Percentiles rank a stretch among this genome's conserved stretches.
These are phyloP conservation scores for Abrostola triplasia DNA, from an alignment of 2,888 invertebrate species.

Conservation along the genomic window DNA sequence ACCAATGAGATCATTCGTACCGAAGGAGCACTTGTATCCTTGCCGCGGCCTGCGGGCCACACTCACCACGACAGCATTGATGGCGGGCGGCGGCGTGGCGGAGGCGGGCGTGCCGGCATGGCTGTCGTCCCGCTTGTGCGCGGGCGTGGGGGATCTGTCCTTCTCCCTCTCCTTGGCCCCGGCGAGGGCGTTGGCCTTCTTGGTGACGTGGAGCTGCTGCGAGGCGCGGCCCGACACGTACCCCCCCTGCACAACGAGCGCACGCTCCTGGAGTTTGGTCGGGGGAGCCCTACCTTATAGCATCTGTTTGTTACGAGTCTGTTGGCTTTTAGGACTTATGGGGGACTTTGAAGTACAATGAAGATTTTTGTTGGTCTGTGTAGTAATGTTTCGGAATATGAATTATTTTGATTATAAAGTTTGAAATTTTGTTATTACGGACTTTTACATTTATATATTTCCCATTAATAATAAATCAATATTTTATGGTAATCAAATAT, in stretches of 20 bases:
- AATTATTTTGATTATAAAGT: too few relatives aligned
- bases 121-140: conserved; percentile 57
- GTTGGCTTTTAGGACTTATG: conserved; percentile 66
- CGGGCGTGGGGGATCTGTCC: conserved; percentile 76
- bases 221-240: conserved; percentile 89
- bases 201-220: conserved; percentile 91
- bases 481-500: too few relatives aligned
- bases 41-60: too few relatives aligned
- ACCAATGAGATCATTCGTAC: too few relatives aligned
- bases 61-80: conserved; percentile 72
- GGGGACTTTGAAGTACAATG: conserved; percentile 1
- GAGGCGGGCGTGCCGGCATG: conserved; percentile 69
- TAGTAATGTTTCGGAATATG: conserved; percentile 10
- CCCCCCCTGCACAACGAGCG: conserved; percentile 90
- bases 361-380: not conserved
- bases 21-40: too few relatives aligned
- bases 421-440: too few relatives aligned
- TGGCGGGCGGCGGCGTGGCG: conserved; percentile 78
- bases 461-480: too few relatives aligned
- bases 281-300: conserved; percentile 85
- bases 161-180: conserved; percentile 89
- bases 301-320: conserved; percentile 75
- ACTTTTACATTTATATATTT: too few relatives aligned
- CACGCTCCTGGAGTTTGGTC: conserved; percentile 90
- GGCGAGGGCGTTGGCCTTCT: conserved; percentile 93